A percentile compares a stretch with the other conserved stretches of the same genome.
Evolutionary conservation across 2,888 invertebrate species (phyloP).

Genomic region (Amblyteles armatorius): DNA sequence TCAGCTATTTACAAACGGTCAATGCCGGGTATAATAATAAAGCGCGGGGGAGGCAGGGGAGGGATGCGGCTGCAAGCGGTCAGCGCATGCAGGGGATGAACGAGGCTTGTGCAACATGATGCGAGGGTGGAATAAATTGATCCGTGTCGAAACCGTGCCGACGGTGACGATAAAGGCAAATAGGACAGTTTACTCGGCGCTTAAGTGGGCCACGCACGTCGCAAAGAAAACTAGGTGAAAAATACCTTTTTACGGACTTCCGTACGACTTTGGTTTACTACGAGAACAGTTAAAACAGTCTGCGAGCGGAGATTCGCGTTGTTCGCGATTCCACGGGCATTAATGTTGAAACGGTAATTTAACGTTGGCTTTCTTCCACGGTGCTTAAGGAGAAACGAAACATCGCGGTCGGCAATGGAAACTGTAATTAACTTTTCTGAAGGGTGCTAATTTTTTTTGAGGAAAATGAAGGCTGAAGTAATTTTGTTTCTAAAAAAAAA

Average conservation of each 20-base stretch:
- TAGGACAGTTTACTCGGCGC: background rate
- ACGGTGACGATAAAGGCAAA: background rate
- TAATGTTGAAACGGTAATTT: too few species aligned
- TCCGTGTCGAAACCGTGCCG: slow-evolving; percentile 15
- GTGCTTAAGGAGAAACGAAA: background rate
- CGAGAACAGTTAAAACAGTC: too few species aligned
- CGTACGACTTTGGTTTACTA: too few species aligned
- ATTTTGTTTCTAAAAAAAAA: too few species aligned
- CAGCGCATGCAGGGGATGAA: slow-evolving; percentile 7
- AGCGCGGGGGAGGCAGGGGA: slow-evolving; percentile 7
- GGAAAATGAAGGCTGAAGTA: too few species aligned
- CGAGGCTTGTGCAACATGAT: slow-evolving; percentile 14
- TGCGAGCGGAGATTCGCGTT: too few species aligned
- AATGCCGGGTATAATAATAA: slow-evolving; percentile 41
- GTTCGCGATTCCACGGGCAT: too few species aligned
- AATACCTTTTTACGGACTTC: too few species aligned
- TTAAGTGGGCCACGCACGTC: background rate
- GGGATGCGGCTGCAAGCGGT: slow-evolving; percentile 37
- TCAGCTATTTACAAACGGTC: slow-evolving; percentile 57
- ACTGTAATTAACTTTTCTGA: too few species aligned
- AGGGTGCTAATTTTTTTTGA: too few species aligned
- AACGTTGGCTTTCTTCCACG: background rate
- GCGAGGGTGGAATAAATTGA: slow-evolving; percentile 4
- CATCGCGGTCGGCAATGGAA: too few species aligned
- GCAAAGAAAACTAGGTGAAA: background rate